phyloP scores from a whole-genome alignment of 2,797 vertebrate species.

The Pipistrellus pygmaeus region DNA sequence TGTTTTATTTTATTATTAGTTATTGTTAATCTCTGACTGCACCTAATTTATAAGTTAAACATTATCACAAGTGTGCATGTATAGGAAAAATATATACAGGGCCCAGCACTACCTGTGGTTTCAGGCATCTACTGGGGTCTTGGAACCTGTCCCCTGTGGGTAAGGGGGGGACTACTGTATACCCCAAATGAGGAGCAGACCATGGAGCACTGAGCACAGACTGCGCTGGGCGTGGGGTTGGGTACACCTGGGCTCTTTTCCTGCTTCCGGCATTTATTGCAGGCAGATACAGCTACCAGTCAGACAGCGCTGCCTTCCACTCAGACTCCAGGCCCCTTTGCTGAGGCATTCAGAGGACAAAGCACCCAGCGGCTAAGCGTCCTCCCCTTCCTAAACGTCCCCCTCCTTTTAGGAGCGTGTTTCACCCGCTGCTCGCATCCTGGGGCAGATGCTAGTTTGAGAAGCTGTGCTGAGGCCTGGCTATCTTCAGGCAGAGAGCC shows the following conservation, averaged over 20 bases:
- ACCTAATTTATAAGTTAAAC: background rate
- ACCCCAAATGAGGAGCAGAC: background rate
- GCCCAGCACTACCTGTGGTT: background rate
- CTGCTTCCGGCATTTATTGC: background rate
- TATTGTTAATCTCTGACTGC: background rate
- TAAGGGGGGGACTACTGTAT: too few species aligned
- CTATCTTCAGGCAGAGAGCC: background rate
- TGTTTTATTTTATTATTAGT: background rate
- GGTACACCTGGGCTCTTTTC: background rate
- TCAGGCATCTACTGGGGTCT: background rate
- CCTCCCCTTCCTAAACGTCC: background rate
- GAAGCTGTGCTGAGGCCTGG: background rate
- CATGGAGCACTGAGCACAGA: rapidly evolving
- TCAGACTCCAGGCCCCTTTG: background rate
- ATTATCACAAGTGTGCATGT: background rate
- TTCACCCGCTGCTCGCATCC: background rate
- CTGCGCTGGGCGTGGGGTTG: background rate
- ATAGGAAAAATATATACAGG: background rate
- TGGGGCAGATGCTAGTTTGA: background rate
- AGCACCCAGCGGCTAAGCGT: background rate
- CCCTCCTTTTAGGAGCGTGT: background rate
- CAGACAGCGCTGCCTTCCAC: background rate
- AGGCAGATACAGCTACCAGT: background rate
- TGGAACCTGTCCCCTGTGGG: too few species aligned
- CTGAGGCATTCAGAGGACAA: slow-evolving; percentile 1